Evolutionary conservation across 2,888 invertebrate species (phyloP), one percentile per base, ranked within the genome.

Genomic region (Hypselothyrea guttata): DNA sequence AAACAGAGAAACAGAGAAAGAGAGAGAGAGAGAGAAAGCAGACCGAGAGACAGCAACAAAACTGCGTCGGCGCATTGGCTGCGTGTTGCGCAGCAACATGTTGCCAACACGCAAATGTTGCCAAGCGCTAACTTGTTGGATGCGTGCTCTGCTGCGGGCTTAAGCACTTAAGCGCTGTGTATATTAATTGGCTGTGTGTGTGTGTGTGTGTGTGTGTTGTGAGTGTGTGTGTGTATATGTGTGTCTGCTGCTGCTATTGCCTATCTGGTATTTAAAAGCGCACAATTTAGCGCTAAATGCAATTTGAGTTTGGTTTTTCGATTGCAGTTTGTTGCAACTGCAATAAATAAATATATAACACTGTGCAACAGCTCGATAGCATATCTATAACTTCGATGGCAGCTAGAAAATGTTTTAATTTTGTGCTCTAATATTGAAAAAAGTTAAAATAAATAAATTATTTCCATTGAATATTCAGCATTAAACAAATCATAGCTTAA

Each of bases 61-160:
- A 55, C 53, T 78, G 83, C 76, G 84, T 57, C 68, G 61, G 79
- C 81, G 81, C 85, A 9, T 41, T 47, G 9, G 15, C 1, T 1
- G 2, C 51, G 63, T 85, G 79, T 73, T 68, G 71, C 69, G 22
- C 30, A 18, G 58, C 70, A 1, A 34, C 15, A 34, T 9, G 45
- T 54, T 47, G 46, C 53, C 2, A 13, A 7, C 66, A 27, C 16
- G 66, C 86, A 71, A 70, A 85, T 85, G 86, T 63, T 76, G 81
- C 76, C 4, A 13, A 35, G 38, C 16, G 66, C 57, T 81, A 82
- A 82, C 82, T 82, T 82, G 82, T 82, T 82, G 82, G 86, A 82
- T 85, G 82, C 77, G 64, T 42, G 15, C 16, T 7, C 16, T 13
- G 38, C 38, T 13, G 9, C 33, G 33, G 1, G 33, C 33, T 12